Percentiles rank a stretch among this genome's conserved stretches.
Evolutionary conservation across 2,888 invertebrate genomes (phyloP).

Genomic region (Polydrusus tereticollis): DNA sequence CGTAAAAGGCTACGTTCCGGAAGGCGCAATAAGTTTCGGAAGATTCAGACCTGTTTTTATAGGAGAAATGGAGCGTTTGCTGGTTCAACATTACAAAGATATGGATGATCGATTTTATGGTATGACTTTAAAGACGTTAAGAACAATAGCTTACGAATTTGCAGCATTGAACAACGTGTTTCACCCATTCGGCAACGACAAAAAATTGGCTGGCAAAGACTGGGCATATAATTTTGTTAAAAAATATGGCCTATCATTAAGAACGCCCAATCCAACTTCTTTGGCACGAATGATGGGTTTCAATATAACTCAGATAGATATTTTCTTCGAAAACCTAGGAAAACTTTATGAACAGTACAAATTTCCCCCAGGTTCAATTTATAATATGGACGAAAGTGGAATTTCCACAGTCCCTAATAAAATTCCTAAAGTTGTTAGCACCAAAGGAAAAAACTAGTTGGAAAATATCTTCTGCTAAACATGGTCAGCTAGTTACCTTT

Average conservation of each 20-base stretch:
- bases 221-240: conserved; percentile 15
- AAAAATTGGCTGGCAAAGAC: conserved; percentile 9
- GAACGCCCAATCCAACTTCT: conserved; percentile 2
- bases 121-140: neutral
- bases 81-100: too few relatives aligned
- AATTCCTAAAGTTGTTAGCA: conserved; percentile 11
- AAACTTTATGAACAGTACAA: conserved; percentile 17
- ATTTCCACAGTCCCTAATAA: conserved; percentile 12
- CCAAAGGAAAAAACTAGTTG: conserved; percentile 17
- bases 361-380: conserved; percentile 10
- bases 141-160: conserved; percentile 2
- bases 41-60: neutral
- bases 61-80: too few relatives aligned
- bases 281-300: conserved; percentile 20
- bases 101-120: too few relatives aligned
- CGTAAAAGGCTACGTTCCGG: too few relatives aligned
- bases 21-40: neutral
- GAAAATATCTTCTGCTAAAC: neutral
- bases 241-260: conserved; percentile 8
- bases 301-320: conserved; percentile 14
- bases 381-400: conserved; percentile 16
- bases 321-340: conserved; percentile 4
- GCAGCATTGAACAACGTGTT: neutral
- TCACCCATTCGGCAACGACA: neutral
- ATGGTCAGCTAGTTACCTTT: neutral